A percentile compares a stretch with the other conserved stretches of the same genome.
Conservation (phyloP, 2,797 vertebrate genomes). For the Urophycis tenuis region DNA sequence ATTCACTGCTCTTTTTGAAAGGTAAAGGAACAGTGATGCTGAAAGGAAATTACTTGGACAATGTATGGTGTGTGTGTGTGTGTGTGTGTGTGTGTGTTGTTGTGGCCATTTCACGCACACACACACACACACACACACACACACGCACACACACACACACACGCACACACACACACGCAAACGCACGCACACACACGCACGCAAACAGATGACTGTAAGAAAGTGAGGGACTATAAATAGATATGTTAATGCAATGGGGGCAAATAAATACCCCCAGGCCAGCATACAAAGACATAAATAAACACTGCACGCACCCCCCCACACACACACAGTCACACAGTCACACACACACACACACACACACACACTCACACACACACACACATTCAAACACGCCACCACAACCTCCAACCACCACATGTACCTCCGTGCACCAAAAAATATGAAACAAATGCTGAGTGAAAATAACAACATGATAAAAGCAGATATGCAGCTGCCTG, state of each 20-base stretch:
- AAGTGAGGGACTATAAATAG: constrained; percentile 81
- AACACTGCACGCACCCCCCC: constrained; percentile 44
- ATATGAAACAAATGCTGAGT: constrained; percentile 79
- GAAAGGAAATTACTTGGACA: constrained; percentile 99
- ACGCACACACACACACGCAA: too few species aligned
- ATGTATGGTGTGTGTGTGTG: constrained; percentile 79
- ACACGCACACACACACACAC: constrained; percentile 65
- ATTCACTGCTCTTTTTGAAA: constrained; percentile 99
- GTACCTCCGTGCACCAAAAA: constrained; percentile 18
- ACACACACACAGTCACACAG: constrained; percentile 1
- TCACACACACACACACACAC: constrained; percentile 28
- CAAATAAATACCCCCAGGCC: constrained; percentile 64
- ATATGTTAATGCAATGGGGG: constrained; percentile 69
- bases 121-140: constrained; percentile 1
- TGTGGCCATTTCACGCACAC: constrained; percentile 62
- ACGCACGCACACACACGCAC: constrained; percentile 55
- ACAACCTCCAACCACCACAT: not conserved
- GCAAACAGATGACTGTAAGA: constrained; percentile 89
- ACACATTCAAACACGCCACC: not conserved
- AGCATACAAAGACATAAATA: constrained; percentile 56
- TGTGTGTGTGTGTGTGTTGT: not conserved
- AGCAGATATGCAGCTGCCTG: constrained; percentile 97
- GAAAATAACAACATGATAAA: constrained; percentile 88
- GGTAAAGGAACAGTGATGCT: constrained; percentile 93
- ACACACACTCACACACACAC: constrained; percentile 22